Conservation (phyloP, 2,797 vertebrate genomes). For the Sebastes nivosus region DNA sequence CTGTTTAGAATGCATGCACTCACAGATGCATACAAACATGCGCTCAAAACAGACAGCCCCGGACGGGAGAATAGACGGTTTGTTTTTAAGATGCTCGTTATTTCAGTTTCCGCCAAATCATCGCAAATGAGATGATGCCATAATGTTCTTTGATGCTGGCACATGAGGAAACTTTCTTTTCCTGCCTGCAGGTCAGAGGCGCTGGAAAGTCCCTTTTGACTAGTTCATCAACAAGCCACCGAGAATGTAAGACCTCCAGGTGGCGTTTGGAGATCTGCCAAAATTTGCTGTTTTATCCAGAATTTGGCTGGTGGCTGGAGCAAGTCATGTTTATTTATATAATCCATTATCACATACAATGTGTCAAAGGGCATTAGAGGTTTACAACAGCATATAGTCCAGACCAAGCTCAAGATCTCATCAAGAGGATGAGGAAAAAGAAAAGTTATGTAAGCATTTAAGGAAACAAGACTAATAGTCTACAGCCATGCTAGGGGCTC, state of each 20-base stretch:
- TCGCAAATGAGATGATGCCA: constrained; percentile 41
- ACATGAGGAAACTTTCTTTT: constrained; percentile 19
- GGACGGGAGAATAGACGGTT: constrained; percentile 48
- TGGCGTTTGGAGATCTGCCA: constrained; percentile 49
- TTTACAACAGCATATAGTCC: constrained; percentile 1
- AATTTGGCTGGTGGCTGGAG: constrained; percentile 25
- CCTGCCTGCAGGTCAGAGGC: constrained; percentile 34
- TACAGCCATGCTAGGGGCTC: not conserved
- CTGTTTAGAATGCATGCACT: constrained; percentile 77
- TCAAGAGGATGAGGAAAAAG: not conserved
- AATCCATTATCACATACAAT: constrained; percentile 13
- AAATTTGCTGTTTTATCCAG: constrained; percentile 25
- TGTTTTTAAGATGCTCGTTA: constrained; percentile 63
- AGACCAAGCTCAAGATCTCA: not conserved
- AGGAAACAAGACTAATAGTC: not conserved
- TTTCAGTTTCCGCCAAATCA: constrained; percentile 53
- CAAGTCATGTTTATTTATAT: constrained; percentile 37
- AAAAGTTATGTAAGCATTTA: not conserved
- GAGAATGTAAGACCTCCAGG: constrained; percentile 25
- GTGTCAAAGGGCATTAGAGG: constrained; percentile 3
- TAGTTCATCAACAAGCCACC: constrained; percentile 45
- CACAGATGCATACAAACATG: constrained; percentile 73
- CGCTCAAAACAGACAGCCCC: constrained; percentile 55
- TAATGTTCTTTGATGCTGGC: constrained; percentile 27
- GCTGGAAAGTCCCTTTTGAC: constrained; percentile 33